A percentile compares a stretch with the other conserved stretches of the same genome.
These are phyloP conservation scores for Harmothoe impar DNA, from an alignment of 2,888 invertebrate genomes.

Conservation along the genomic window DNA sequence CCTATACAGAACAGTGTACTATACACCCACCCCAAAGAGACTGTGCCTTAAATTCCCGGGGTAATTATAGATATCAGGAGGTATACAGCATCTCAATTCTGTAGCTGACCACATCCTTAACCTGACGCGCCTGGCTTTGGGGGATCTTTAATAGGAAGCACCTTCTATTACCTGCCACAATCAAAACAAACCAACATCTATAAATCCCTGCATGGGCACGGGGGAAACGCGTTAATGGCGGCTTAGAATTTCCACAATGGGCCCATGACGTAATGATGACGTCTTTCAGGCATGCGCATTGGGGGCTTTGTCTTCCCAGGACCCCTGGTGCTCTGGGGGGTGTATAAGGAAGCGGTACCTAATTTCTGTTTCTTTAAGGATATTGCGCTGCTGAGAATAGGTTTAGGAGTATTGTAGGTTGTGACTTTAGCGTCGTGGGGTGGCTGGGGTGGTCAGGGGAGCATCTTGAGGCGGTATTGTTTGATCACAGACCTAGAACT, in stretches of 20 bases:
- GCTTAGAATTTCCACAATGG: slow-evolving; percentile 16
- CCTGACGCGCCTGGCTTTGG: neutral
- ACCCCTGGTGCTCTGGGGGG: neutral
- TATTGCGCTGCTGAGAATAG: too few relatives aligned
- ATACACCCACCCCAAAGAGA: too few relatives aligned
- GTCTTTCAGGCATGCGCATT: neutral
- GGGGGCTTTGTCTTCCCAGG: neutral
- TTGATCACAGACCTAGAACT: neutral
- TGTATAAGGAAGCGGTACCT: too few relatives aligned
- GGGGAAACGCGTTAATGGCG: neutral
- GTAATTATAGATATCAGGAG: too few relatives aligned
- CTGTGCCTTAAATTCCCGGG: too few relatives aligned
- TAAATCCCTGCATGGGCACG: neutral
- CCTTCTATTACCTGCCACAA: neutral
- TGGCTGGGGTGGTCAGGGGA: neutral
- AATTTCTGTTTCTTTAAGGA: too few relatives aligned
- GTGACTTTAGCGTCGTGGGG: neutral
- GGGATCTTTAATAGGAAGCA: neutral
- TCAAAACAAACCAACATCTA: neutral
- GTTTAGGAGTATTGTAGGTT: neutral
- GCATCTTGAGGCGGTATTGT: neutral
- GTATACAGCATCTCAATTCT: too few relatives aligned
- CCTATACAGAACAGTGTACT: too few relatives aligned
- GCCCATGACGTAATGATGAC: neutral
- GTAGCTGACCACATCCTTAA: neutral